Conservation (phyloP, 1,140 invertebrate genomes). For the Cheumatopsyche charites region DNA sequence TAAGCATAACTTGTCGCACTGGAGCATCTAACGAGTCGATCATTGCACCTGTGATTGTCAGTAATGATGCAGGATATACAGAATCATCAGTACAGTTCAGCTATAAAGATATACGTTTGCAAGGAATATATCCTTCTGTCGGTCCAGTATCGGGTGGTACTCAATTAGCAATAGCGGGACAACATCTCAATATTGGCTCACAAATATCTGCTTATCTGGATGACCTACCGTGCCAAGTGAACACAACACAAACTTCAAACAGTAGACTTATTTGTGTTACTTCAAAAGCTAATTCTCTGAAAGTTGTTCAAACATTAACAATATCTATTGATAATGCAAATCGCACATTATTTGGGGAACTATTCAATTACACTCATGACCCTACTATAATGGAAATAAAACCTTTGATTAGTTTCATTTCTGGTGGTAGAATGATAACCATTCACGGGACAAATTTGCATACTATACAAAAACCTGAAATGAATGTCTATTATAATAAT, state of each 20-base stretch:
- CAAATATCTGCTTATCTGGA: conserved; percentile 86
- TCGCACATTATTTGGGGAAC: conserved; percentile 82
- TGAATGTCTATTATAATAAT: conserved; percentile 79
- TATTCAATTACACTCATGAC: conserved; percentile 90
- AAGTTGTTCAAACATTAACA: conserved; percentile 59
- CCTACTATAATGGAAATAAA: conserved; percentile 94
- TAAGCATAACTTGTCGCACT: conserved; percentile 87
- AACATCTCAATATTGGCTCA: conserved; percentile 93
- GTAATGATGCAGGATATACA: conserved; percentile 87
- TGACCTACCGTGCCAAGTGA: conserved; percentile 86
- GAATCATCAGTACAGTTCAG: conserved; percentile 88
- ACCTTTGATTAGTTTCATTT: conserved; percentile 83
- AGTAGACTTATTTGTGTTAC: conserved; percentile 87
- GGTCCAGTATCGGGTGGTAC: conserved; percentile 96
- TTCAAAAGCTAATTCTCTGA: conserved; percentile 63
- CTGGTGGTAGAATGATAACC: conserved; percentile 91
- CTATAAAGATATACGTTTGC: conserved; percentile 85
- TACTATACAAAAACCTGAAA: conserved; percentile 88
- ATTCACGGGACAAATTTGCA: conserved; percentile 91
- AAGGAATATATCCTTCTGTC: conserved; percentile 79
- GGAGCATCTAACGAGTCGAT: conserved; percentile 77
- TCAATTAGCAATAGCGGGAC: conserved; percentile 86
- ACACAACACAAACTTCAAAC: conserved; percentile 87
- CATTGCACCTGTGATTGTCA: conserved; percentile 82
- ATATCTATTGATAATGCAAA: conserved; percentile 65